phyloP scores from a whole-genome alignment of 1,140 invertebrate genomes.

The Chymomyza costata region DNA sequence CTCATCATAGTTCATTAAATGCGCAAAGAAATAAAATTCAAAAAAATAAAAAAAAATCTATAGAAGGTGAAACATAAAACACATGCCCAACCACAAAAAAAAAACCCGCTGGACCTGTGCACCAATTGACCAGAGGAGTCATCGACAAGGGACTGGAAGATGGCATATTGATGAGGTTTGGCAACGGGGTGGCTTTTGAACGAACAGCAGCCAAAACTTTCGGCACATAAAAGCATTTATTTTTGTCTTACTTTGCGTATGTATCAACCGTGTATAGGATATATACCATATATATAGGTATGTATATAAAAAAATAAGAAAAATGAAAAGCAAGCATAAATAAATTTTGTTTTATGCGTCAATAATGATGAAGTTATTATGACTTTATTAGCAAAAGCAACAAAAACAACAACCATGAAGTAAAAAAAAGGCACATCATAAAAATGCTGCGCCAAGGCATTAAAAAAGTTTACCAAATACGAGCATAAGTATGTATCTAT shows the following conservation, averaged over 20 bases:
- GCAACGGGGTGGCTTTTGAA: neutral
- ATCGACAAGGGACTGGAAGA: too few relatives aligned
- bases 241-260: conserved; percentile 51
- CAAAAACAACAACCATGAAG: conserved; percentile 1
- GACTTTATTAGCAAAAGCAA: conserved; percentile 61
- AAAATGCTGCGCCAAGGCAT: conserved; percentile 49
- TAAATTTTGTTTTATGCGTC: conserved; percentile 73
- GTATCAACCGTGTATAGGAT: too few relatives aligned
- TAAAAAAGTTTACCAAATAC: conserved; percentile 63
- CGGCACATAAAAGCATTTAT: conserved; percentile 64
- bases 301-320: too few relatives aligned
- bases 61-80: conserved; percentile 4
- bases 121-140: too few relatives aligned
- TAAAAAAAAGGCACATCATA: conserved; percentile 41
- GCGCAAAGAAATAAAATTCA: conserved; percentile 52
- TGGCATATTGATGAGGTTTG: too few relatives aligned
- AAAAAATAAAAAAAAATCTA: conserved; percentile 25
- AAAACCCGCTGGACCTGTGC: too few relatives aligned
- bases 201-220: conserved; percentile 12
- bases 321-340: conserved; percentile 50
- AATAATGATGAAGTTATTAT: conserved; percentile 74
- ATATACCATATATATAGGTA: too few relatives aligned
- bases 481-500: conserved; percentile 20
- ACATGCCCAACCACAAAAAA: too few relatives aligned
- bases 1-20: conserved; percentile 74